Evolutionary conservation across 2,113 vertebrate genomes (phyloP).

Genomic region (Epinephelus cyanopodus): DNA sequence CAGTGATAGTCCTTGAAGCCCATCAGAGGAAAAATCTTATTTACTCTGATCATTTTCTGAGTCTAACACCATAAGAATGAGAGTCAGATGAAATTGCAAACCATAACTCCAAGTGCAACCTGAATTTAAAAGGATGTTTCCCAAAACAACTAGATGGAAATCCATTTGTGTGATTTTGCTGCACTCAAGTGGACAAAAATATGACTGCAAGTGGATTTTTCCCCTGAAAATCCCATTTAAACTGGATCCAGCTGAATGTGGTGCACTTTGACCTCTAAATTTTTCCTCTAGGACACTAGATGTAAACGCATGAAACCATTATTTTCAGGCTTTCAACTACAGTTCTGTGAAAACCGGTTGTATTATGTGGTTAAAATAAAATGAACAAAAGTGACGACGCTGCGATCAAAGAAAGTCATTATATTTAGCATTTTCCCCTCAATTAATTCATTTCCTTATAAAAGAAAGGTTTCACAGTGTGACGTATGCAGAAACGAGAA

Average conservation of each 20-base stretch:
- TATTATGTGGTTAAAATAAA: background rate
- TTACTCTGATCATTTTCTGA: background rate
- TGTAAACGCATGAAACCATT: background rate
- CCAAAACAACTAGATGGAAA: background rate
- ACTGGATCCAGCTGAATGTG: background rate
- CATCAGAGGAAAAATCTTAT: background rate
- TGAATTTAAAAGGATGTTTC: background rate
- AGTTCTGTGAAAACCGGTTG: too few relatives aligned
- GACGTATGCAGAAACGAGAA: constrained; percentile 29
- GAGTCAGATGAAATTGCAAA: background rate
- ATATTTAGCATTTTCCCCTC: background rate
- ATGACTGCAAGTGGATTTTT: background rate
- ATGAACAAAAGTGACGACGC: background rate
- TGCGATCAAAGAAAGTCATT: background rate
- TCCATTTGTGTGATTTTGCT: constrained; percentile 32
- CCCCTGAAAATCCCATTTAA: background rate
- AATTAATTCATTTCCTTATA: too few relatives aligned
- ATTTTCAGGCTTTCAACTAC: too few relatives aligned
- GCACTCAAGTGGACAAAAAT: constrained; percentile 52
- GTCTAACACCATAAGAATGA: background rate
- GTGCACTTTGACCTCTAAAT: background rate
- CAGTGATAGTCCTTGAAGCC: background rate
- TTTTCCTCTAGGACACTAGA: background rate
- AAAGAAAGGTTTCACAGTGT: background rate
- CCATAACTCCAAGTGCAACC: background rate